A percentile compares a stretch with the other conserved stretches of the same genome.
phyloP scores from a whole-genome alignment of 2,797 vertebrate genomes.

The Eulemur albifrons region DNA sequence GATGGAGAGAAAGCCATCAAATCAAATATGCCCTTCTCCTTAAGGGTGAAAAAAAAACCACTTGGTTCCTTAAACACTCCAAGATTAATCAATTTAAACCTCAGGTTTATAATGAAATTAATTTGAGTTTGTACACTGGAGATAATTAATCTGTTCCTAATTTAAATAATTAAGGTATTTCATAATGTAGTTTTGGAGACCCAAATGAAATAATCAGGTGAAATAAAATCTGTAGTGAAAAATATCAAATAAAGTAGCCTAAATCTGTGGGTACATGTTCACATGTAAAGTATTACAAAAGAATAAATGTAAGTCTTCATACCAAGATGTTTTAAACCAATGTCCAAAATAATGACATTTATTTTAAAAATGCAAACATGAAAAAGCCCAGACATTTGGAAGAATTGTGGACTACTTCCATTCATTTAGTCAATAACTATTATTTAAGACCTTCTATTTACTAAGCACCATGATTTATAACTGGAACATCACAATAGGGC shows the following conservation, averaged over 20 bases:
- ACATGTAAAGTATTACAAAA: conserved; percentile 13
- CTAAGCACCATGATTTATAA: neutral
- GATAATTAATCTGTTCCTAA: conserved; percentile 71
- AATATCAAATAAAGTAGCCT: conserved; percentile 50
- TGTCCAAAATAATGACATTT: conserved; percentile 17
- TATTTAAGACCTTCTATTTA: neutral
- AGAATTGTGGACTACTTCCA: conserved; percentile 11
- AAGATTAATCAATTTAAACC: conserved; percentile 68
- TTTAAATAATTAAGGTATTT: conserved; percentile 73
- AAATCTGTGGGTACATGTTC: neutral
- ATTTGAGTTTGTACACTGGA: conserved; percentile 64
- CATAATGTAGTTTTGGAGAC: conserved; percentile 53
- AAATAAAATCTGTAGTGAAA: conserved; percentile 57
- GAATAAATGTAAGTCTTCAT: conserved; percentile 19
- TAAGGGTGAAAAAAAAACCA: neutral
- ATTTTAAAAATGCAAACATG: conserved; percentile 25
- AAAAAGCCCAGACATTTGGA: conserved; percentile 34
- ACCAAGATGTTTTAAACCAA: neutral
- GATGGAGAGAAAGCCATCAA: neutral
- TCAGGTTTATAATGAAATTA: conserved; percentile 72
- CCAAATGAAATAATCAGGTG: conserved; percentile 42
- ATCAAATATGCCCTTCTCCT: conserved; percentile 38
- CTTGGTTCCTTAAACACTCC: conserved; percentile 42
- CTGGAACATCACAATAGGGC: neutral
- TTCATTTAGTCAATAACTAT: neutral